phyloP scores from a whole-genome alignment of 1,140 invertebrate species.

The Nautilus pompilius region DNA sequence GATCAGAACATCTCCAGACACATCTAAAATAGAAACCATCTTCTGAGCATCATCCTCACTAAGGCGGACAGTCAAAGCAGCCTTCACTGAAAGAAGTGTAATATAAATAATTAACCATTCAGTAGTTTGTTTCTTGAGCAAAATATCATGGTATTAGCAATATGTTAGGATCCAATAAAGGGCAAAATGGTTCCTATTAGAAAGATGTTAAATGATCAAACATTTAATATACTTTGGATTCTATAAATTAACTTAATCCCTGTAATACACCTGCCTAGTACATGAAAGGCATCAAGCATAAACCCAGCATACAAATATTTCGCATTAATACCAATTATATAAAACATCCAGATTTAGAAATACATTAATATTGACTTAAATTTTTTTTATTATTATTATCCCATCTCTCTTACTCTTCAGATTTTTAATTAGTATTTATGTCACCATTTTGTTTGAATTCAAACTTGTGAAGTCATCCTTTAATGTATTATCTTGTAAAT shows the following conservation, averaged over 20 bases:
- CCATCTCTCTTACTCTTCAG: too few relatives aligned
- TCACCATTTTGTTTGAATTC: too few relatives aligned
- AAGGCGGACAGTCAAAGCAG: slow-evolving; percentile 44
- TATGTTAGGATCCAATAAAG: not conserved
- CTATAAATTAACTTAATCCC: not conserved
- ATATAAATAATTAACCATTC: slow-evolving; percentile 1
- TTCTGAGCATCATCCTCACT: slow-evolving; percentile 41
- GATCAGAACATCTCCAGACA: slow-evolving; percentile 55
- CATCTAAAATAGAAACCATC: slow-evolving; percentile 45
- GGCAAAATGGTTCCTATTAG: not conserved
- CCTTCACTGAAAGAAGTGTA: slow-evolving; percentile 45
- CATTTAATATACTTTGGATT: not conserved
- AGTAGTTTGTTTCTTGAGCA: not conserved
- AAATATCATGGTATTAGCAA: not conserved
- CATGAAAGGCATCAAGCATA: too few relatives aligned
- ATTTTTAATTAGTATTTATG: too few relatives aligned
- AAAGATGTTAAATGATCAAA: not conserved
- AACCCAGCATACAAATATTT: too few relatives aligned
- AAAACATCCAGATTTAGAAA: too few relatives aligned
- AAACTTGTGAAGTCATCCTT: too few relatives aligned
- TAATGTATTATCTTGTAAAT: too few relatives aligned
- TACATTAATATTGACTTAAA: too few relatives aligned
- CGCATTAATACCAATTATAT: too few relatives aligned
- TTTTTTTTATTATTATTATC: too few relatives aligned
- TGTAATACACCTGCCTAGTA: not conserved